Evolutionary conservation across 1,140 invertebrate species (phyloP), one percentile per base, ranked within the genome.

Genomic region (Procambarus clarkii): DNA sequence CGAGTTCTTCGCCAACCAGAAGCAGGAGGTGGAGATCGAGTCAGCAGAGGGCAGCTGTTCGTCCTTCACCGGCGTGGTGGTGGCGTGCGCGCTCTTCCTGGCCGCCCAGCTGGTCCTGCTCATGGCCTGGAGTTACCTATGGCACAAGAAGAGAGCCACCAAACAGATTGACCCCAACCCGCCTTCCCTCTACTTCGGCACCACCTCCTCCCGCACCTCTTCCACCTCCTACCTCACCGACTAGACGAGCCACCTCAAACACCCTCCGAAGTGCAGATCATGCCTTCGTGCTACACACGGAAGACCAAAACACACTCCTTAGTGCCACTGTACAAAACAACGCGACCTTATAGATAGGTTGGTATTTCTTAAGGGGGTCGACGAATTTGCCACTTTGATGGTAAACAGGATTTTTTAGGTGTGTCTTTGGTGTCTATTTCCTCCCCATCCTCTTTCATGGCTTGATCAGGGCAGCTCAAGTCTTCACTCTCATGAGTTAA

Each of bases 71-170:
- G 93, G 94, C 3, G 90, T 95, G 34, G 92, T 95, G 34, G 89
- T 94, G 46, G 94, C 94, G 76, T 93, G 93, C 74, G 93, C 93
- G 44, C 91, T 94, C n/a, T 94, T 95, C 92, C 92, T 95, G 4
- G 92, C 94, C 5, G 94, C 94, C 74, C 95, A 95, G 92, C 69
- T 95, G 58, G 93, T 94, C 4, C 92, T 95, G 24, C 92, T 95
- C 15, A 89, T 94, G 48, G 94, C 94, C 11, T 95, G 94, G 94
- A 93, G 94, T 8, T 94, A 93, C 92, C 86, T 95, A n/a, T 94
- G 94, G 94, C 93, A 94, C 83, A 94, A 93, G 88, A 93, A 93
- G 69, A 88, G 96, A 85, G 95, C 96, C 90, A 95, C 96, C 69
- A 95, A 95, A 71, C 91, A 93, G 76, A 92, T 92, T 77, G 85